phyloP scores from a whole-genome alignment of 2,888 invertebrate species.

The Netelia inedita region DNA sequence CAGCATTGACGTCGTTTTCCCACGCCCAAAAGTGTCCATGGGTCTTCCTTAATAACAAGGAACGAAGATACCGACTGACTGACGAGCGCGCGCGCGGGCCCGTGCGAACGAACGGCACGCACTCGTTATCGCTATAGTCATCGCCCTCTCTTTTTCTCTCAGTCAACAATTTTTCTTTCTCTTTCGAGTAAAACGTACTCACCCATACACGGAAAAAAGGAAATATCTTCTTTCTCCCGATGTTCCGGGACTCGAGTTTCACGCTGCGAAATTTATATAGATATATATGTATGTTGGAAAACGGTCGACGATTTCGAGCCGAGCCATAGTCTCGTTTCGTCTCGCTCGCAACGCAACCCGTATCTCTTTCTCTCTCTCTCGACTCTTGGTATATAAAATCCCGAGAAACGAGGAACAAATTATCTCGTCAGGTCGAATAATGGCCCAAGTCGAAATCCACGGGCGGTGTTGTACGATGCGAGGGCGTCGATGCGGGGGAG shows the following conservation, averaged over 20 bases:
- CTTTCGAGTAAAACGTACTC: conserved; percentile 14
- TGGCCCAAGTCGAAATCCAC: conserved; percentile 74
- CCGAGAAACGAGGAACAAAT: conserved; percentile 84
- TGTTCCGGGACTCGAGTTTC: conserved; percentile 17
- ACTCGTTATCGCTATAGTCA: conserved; percentile 54
- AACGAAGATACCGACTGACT: conserved; percentile 59
- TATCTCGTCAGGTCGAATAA: conserved; percentile 83
- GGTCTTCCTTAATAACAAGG: conserved; percentile 76
- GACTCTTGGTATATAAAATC: conserved; percentile 75
- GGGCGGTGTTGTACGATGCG: conserved; percentile 69
- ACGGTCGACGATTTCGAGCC: conserved; percentile 29
- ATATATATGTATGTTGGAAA: conserved; percentile 48
- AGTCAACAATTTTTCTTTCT: conserved; percentile 19
- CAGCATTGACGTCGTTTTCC: conserved; percentile 71
- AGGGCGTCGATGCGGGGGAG: conserved; percentile 69
- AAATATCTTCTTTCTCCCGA: conserved; percentile 18
- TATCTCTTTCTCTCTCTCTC: too few species aligned
- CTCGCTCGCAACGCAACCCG: conserved; percentile 21
- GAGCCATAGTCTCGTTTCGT: conserved; percentile 37
- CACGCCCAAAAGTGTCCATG: conserved; percentile 73
- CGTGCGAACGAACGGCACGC: not conserved
- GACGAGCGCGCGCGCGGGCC: conserved; percentile 9
- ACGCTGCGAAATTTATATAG: conserved; percentile 54
- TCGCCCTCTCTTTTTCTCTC: conserved; percentile 17
- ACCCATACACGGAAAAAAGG: not conserved